phyloP scores from a whole-genome alignment of 2,888 invertebrate genomes.

The Heliconius hortense region DNA sequence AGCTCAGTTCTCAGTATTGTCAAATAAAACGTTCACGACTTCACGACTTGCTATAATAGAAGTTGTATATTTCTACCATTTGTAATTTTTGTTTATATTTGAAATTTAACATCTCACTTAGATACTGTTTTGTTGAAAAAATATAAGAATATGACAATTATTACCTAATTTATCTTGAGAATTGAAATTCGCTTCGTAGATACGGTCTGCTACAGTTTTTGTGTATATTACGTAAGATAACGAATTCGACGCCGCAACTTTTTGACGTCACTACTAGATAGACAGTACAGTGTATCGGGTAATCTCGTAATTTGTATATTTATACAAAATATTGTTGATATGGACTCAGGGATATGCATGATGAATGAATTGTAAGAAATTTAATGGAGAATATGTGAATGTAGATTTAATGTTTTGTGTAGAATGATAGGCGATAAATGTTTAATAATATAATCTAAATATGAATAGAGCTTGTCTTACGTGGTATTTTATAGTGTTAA shows the following conservation, averaged over 20 bases:
- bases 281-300: conserved; percentile 5
- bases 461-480: neutral
- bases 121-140: neutral
- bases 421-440: conserved; percentile 3
- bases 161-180: neutral
- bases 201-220: neutral
- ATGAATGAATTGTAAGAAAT: conserved; percentile 1
- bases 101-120: neutral
- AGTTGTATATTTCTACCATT: neutral
- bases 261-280: conserved; percentile 21
- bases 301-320: conserved; percentile 17
- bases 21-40: conserved; percentile 42
- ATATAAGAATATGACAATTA: neutral
- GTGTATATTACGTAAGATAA: conserved; percentile 12
- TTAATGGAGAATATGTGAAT: neutral
- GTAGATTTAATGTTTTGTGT: neutral
- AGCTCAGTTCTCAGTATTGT: conserved; percentile 41
- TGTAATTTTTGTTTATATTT: conserved; percentile 2
- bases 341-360: neutral
- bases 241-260: conserved; percentile 12
- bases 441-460: neutral
- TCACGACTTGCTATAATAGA: conserved; percentile 27
- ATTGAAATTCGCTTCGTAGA: neutral
- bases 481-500: neutral
- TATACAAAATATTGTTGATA: conserved; percentile 6